Evolutionary conservation across 2,113 vertebrate genomes (phyloP), one percentile per base, ranked within the genome.

Genomic region (Dryoscopus gambensis): DNA sequence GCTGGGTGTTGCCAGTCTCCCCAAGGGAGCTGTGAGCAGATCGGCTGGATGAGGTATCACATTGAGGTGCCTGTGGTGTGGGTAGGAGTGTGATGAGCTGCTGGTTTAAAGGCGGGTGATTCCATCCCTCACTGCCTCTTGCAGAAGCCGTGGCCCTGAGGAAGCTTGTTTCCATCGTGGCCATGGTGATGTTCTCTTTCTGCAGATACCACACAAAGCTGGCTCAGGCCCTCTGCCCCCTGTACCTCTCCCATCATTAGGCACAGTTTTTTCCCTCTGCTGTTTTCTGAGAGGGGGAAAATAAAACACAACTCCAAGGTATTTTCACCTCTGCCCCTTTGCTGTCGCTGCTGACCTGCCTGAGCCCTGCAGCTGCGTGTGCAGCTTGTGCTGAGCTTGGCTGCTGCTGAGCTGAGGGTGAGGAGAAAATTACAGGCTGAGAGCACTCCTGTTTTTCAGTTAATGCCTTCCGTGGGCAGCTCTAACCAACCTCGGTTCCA

Each of bases 121-220:
- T 65, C 35, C 8, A 4, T 37, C 74, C 47, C 16, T 49, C 1
- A 0, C 46, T 33, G 46, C 6, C 47, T 78, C 49, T 33, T n/a
- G 42, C 60, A 22, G 67, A 47, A 65, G 11, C 22, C 0, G 0
- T 2, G 19, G 69, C 70, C 60, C 57, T 0, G 6, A 49, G 85
- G 80, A 80, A 33, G 39, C 37, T 27, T 74, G 37, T 80, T 70
- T 63, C 52, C 2, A 1, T 62, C 0, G 2, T 62, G 90, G 44
- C 75, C 28, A 1, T 56, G 59, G 50, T 74, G 79, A 35, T 76
- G n/a, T 19, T 85, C 16, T 63, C 19, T 31, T 64, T 30, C 67
- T 82, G 76, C 71, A 77, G 79, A 46, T 12, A 15, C 7, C 55
- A 17, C 42, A 15, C n/a, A 62, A 69, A 94, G 46, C 75, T 84